phyloP scores from a whole-genome alignment of 2,113 vertebrate species.

The Chaetops frenatus region DNA sequence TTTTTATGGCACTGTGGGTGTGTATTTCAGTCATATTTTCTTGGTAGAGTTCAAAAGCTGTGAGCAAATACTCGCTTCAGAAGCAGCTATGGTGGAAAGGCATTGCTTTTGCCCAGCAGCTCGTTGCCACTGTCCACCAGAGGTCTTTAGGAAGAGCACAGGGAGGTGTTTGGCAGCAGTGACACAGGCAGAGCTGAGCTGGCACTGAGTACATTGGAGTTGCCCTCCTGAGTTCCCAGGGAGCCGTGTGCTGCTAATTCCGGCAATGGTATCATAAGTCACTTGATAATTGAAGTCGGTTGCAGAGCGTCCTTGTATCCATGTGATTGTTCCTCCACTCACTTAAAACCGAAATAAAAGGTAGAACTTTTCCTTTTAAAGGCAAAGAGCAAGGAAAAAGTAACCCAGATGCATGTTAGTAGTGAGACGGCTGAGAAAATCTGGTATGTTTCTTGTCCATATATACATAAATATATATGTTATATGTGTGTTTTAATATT shows the following conservation, averaged over 20 bases:
- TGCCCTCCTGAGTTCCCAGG: neutral
- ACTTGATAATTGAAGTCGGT: neutral
- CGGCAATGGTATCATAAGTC: fast-evolving
- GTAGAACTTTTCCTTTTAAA: neutral
- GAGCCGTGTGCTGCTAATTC: neutral
- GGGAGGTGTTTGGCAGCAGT: neutral
- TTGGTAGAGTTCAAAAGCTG: neutral
- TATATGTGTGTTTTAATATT: neutral
- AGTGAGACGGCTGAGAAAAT: neutral
- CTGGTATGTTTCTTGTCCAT: neutral
- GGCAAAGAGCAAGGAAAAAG: neutral
- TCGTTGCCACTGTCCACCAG: neutral
- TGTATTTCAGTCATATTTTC: neutral
- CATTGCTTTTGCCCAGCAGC: neutral
- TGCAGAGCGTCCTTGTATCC: fast-evolving
- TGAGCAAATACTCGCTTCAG: neutral
- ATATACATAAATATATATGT: neutral
- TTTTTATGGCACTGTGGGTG: neutral
- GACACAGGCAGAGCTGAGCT: neutral
- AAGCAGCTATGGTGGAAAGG: neutral
- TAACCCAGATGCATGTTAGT: neutral
- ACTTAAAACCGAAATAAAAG: neutral
- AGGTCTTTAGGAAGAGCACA: neutral
- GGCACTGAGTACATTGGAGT: fast-evolving
- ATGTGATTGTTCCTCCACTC: neutral